phyloP scores from a whole-genome alignment of 30 jellyfish, hydroid and myxozoan species.

The Aurelia sp. region DNA sequence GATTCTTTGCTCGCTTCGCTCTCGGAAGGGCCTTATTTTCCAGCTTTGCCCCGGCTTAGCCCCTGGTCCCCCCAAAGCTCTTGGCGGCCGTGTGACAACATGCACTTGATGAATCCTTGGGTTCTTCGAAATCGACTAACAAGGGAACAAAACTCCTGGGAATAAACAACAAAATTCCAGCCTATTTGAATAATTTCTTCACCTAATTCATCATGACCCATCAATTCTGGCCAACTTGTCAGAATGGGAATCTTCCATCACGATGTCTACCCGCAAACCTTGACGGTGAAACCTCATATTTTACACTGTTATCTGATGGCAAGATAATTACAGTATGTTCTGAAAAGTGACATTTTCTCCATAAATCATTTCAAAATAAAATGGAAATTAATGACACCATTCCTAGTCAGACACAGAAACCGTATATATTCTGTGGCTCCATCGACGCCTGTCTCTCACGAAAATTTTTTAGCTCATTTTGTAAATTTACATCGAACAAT shows the following conservation, averaged over 20 bases:
- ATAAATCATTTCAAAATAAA: neutral
- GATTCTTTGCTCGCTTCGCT: no score
- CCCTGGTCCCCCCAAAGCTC: no score
- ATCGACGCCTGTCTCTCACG: neutral
- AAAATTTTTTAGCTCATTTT: conserved; percentile 1
- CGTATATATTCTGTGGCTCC: neutral
- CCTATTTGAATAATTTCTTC: no score
- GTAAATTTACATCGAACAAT: conserved; percentile 25
- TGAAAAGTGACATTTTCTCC: neutral
- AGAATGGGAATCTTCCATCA: neutral
- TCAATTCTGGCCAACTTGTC: no score
- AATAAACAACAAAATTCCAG: no score
- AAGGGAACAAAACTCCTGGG: no score
- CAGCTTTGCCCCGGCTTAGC: no score
- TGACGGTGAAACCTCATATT: conserved; percentile 3
- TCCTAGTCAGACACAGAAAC: neutral
- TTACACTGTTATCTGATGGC: neutral
- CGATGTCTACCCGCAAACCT: conserved; percentile 34
- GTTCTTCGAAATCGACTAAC: no score
- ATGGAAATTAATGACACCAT: neutral
- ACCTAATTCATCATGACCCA: no score
- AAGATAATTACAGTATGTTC: neutral
- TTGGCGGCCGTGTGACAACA: no score
- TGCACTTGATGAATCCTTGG: no score
- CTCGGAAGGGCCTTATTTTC: no score